phyloP scores from a whole-genome alignment of 2,888 invertebrate species.

The Stenolophus ochropezus region DNA sequence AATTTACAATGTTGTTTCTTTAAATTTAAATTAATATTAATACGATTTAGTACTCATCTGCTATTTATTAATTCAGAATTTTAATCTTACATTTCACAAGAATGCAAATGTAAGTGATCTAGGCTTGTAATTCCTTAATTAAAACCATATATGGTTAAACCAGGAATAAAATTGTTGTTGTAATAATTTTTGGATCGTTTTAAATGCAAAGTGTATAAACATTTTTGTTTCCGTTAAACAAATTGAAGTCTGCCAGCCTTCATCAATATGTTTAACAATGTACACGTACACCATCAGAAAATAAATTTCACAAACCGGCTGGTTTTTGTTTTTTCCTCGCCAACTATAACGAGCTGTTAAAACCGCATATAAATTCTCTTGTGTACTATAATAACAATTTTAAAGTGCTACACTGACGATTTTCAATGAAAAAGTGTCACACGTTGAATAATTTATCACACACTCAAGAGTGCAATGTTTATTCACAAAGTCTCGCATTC shows the following conservation, averaged over 20 bases:
- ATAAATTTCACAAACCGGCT: constrained; percentile 44
- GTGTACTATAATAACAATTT: constrained; percentile 58
- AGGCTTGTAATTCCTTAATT: no score
- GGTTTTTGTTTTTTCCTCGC: constrained; percentile 36
- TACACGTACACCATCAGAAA: constrained; percentile 36
- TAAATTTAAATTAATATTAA: no score
- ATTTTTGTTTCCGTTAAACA: background rate
- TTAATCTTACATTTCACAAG: no score
- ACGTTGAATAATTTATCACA: constrained; percentile 57
- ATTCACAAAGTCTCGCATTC: constrained; percentile 31
- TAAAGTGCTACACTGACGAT: constrained; percentile 54
- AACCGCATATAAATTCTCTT: constrained; percentile 53
- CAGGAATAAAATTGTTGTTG: no score
- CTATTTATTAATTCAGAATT: no score
- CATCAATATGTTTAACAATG: constrained; percentile 44
- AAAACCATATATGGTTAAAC: no score
- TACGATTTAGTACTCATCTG: no score
- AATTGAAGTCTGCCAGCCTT: constrained; percentile 12
- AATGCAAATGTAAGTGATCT: no score
- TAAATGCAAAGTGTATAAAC: background rate
- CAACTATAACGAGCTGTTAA: constrained; percentile 54
- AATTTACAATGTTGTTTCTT: no score
- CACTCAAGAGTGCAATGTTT: constrained; percentile 40
- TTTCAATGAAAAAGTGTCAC: constrained; percentile 58
- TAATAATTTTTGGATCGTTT: background rate